Conservation (phyloP, 2,888 invertebrate species). For the Himalopsyche kuldschensis region DNA sequence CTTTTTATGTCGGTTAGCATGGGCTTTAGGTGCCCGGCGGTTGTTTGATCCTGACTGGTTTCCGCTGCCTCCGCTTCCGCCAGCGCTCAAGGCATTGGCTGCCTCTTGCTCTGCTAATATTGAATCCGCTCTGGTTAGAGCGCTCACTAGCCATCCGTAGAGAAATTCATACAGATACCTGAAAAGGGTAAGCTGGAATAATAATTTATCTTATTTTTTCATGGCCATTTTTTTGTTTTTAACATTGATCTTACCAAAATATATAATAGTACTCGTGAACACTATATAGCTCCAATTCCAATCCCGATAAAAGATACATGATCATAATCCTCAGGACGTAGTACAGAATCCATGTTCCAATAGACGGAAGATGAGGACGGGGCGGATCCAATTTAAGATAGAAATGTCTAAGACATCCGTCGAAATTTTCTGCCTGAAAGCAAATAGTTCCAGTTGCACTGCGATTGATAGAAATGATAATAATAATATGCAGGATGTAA, state of each 20-base stretch:
- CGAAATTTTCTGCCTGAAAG: constrained; percentile 83
- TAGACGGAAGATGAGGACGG: constrained; percentile 78
- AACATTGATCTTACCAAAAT: constrained; percentile 70
- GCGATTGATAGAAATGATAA: background rate
- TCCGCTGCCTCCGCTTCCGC: constrained; percentile 46
- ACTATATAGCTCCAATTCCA: constrained; percentile 94
- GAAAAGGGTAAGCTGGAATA: constrained; percentile 31
- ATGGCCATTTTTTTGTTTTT: background rate
- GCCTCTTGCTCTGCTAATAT: constrained; percentile 77
- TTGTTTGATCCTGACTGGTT: constrained; percentile 47
- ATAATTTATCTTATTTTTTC: background rate
- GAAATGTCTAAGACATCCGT: constrained; percentile 74
- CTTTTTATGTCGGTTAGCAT: constrained; percentile 64
- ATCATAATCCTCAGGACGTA: constrained; percentile 92
- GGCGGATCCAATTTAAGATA: constrained; percentile 60
- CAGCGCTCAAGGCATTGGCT: constrained; percentile 50
- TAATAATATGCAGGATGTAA: background rate
- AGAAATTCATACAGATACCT: constrained; percentile 93
- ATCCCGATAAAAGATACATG: constrained; percentile 89
- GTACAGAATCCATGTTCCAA: constrained; percentile 94
- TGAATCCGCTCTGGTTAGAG: constrained; percentile 85
- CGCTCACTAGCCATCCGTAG: constrained; percentile 91
- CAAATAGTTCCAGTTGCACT: background rate
- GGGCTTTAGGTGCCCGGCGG: constrained; percentile 49
- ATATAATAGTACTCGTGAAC: constrained; percentile 96